Evolutionary conservation across 1,140 invertebrate species (phyloP).

Genomic region (Tetragonula clypearis): DNA sequence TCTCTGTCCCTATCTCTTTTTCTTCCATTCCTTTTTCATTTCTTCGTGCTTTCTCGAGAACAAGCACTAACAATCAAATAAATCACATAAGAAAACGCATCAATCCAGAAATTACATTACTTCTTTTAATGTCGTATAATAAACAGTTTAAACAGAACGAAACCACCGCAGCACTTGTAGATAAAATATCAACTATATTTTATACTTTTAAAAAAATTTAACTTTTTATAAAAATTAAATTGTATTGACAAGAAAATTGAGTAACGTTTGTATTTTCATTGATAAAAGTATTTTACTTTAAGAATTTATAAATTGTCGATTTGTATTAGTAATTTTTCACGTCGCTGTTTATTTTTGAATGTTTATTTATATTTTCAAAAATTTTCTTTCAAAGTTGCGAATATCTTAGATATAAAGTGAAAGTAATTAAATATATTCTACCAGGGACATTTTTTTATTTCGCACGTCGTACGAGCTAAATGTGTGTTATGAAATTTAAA

Average conservation of each 20-base stretch:
- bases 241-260: background rate
- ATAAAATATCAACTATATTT: background rate
- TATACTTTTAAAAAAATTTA: background rate
- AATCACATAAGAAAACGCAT: background rate
- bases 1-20: constrained; percentile 25
- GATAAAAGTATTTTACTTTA: background rate
- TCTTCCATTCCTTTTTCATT: background rate
- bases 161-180: background rate
- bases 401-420: background rate
- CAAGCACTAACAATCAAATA: background rate
- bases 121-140: background rate
- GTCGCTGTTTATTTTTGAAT: background rate
- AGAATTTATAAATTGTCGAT: background rate
- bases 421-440: background rate
- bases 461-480: background rate
- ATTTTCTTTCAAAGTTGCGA: too few relatives aligned
- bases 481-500: background rate
- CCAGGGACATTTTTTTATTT: background rate
- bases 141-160: background rate
- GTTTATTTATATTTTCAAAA: background rate
- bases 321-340: background rate
- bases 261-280: background rate
- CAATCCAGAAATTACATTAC: background rate
- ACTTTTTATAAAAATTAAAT: background rate
- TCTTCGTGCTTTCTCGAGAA: background rate